Evolutionary conservation across 2,113 vertebrate species (phyloP).

Genomic region (Pangasianodon gigas): DNA sequence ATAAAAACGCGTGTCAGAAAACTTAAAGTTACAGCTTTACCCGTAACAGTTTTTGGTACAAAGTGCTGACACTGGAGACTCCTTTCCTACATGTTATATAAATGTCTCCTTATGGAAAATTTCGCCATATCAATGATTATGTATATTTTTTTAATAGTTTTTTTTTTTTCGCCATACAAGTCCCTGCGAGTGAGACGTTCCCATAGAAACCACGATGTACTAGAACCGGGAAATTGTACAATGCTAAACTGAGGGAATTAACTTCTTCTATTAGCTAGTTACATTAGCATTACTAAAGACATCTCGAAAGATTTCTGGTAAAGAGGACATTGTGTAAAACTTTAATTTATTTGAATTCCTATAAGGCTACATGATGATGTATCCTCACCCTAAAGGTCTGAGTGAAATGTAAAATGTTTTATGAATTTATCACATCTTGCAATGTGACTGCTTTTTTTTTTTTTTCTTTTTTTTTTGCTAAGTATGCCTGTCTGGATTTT

Average conservation of each 20-base stretch:
- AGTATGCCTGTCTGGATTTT: not conserved
- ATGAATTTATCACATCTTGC: not conserved
- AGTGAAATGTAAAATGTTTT: not conserved
- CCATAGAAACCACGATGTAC: not conserved
- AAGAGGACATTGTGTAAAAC: not conserved
- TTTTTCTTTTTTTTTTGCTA: not conserved
- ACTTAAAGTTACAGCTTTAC: not conserved
- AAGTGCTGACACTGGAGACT: not conserved
- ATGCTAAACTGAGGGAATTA: not conserved
- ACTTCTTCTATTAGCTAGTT: not conserved
- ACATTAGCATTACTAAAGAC: not conserved
- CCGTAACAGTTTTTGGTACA: no score
- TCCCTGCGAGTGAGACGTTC: not conserved
- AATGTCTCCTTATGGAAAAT: not conserved
- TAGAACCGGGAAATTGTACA: not conserved
- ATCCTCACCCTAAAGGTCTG: not conserved
- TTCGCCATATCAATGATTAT: no score
- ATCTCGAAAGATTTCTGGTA: not conserved
- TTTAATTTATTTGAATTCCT: not conserved
- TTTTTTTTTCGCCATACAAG: no score
- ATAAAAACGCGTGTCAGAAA: no score
- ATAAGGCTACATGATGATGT: not conserved
- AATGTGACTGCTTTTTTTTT: not conserved
- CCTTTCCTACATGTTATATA: not conserved
- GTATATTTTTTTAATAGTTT: no score